phyloP scores from a whole-genome alignment of 2,888 invertebrate species.

The Dryobota labecula region DNA sequence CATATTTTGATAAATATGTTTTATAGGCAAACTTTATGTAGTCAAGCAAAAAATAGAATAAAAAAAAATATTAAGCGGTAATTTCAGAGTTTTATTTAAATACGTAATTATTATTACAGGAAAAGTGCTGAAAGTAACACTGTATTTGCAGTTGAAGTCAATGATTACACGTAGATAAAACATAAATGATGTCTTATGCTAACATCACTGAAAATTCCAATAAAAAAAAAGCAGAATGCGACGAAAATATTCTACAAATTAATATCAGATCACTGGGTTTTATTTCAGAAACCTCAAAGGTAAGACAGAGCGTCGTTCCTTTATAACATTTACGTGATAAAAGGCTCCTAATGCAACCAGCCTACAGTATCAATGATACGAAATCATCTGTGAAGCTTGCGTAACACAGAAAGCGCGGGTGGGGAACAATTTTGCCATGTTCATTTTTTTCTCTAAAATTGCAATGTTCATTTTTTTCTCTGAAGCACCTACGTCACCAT shows the following conservation, averaged over 20 bases:
- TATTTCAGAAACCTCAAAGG: constrained; percentile 30
- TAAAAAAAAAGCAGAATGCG: neutral
- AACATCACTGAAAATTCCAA: neutral
- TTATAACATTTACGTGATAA: constrained; percentile 38
- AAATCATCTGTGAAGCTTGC: constrained; percentile 34
- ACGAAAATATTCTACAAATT: constrained; percentile 18
- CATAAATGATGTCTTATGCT: neutral
- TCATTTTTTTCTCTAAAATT: constrained; percentile 3
- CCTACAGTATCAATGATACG: constrained; percentile 33
- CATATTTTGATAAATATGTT: neutral
- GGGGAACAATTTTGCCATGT: neutral
- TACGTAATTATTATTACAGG: neutral
- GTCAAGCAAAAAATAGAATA: neutral
- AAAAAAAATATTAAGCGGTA: neutral
- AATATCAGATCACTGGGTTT: constrained; percentile 19
- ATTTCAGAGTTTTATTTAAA: neutral
- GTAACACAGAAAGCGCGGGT: constrained; percentile 7
- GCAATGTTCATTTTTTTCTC: constrained; percentile 3
- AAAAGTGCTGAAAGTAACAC: neutral
- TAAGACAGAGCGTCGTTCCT: constrained; percentile 27
- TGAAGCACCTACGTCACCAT: constrained; percentile 4
- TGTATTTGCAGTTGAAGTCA: neutral
- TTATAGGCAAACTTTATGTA: neutral
- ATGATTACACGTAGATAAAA: neutral
- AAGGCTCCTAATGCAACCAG: constrained; percentile 38